Evolutionary conservation across 2,888 invertebrate species (phyloP).

Genomic region (Erebia aethiops): DNA sequence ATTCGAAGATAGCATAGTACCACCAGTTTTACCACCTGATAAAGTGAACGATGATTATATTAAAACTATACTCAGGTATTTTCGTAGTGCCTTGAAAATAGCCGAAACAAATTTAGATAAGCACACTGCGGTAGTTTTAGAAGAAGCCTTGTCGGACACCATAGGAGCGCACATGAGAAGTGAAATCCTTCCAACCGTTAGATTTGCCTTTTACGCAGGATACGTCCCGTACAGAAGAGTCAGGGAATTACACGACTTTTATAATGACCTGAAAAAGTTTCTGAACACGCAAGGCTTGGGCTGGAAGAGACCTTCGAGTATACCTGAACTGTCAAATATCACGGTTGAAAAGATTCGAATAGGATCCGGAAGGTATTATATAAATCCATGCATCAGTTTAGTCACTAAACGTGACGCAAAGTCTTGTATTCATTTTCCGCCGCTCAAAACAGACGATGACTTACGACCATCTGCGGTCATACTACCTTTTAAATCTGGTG

Average conservation of each 20-base stretch:
- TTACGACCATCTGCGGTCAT: constrained; percentile 60
- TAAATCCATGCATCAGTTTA: constrained; percentile 62
- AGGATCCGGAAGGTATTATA: constrained; percentile 54
- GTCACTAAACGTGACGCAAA: constrained; percentile 62
- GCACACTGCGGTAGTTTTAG: constrained; percentile 51
- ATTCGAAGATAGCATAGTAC: constrained; percentile 60
- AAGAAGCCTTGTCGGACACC: constrained; percentile 64
- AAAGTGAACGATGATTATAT: constrained; percentile 60
- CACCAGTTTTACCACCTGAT: constrained; percentile 54
- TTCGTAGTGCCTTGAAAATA: constrained; percentile 52
- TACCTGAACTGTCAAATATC: constrained; percentile 62
- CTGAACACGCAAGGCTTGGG: constrained; percentile 72
- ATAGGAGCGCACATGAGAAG: constrained; percentile 68
- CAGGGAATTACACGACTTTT: constrained; percentile 60
- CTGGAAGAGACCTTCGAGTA: constrained; percentile 58
- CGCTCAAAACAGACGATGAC: constrained; percentile 63
- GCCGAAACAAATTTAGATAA: constrained; percentile 49
- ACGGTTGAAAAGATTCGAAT: constrained; percentile 68
- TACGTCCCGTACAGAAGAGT: constrained; percentile 64
- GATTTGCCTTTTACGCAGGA: constrained; percentile 74
- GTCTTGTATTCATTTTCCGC: constrained; percentile 67
- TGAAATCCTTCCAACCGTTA: constrained; percentile 65
- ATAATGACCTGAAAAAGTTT: constrained; percentile 54
- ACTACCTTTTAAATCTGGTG: constrained; percentile 65
- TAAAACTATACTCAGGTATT: constrained; percentile 58